phyloP scores from a whole-genome alignment of 2,888 invertebrate species.

The Drosophila leonis region DNA sequence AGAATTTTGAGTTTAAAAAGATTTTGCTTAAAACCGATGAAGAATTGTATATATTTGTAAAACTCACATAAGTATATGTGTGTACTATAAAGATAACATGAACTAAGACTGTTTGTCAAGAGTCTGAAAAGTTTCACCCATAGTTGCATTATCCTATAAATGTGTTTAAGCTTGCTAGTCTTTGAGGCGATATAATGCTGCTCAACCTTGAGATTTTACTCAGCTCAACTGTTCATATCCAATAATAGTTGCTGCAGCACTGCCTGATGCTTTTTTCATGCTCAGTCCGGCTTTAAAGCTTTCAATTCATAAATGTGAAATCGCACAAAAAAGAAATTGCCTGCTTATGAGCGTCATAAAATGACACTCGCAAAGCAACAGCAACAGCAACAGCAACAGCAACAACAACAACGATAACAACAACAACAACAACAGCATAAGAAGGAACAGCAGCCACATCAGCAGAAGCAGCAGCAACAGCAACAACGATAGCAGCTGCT shows the following conservation, averaged over 20 bases:
- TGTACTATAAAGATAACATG: neutral
- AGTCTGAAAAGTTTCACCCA: neutral
- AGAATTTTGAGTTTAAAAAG: neutral
- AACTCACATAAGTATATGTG: neutral
- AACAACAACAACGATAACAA: neutral
- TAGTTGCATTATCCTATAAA: neutral
- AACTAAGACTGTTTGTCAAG: neutral
- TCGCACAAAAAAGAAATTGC: conserved; percentile 38
- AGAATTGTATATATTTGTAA: neutral
- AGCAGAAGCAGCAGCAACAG: conserved; percentile 14
- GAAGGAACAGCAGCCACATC: neutral
- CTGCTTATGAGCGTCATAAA: conserved; percentile 60
- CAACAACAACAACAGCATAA: neutral
- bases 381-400: neutral
- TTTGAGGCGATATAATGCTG: conserved; percentile 20
- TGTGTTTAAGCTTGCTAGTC: neutral
- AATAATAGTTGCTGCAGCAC: conserved; percentile 28
- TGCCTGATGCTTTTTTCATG: conserved; percentile 35
- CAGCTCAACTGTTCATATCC: conserved; percentile 25
- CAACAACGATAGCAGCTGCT: conserved; percentile 34
- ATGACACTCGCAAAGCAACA: conserved; percentile 46
- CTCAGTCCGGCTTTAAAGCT: conserved; percentile 51
- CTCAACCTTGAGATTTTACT: conserved; percentile 29
- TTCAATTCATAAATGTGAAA: conserved; percentile 60
- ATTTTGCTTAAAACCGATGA: neutral